Conservation (phyloP, 2,113 vertebrate species). For the Scatophagus argus region DNA sequence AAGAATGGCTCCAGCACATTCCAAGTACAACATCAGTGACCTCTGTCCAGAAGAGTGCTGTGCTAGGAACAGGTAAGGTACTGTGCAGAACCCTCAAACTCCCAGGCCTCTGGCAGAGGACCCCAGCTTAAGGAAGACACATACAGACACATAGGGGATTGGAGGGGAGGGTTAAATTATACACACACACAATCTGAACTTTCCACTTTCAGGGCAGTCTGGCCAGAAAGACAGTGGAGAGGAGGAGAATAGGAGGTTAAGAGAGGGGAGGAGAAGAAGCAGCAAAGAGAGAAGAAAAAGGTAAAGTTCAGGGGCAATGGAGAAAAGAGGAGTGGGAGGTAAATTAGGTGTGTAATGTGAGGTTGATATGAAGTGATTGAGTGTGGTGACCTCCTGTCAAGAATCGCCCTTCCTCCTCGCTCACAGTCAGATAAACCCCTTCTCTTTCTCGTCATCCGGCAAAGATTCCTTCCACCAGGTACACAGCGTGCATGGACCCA, state of each 20-base stretch:
- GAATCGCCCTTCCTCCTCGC: conserved; percentile 66
- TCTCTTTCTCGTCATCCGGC: conserved; percentile 27
- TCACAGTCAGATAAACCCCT: conserved; percentile 49
- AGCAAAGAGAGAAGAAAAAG: conserved; percentile 20
- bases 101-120: no score
- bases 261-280: conserved; percentile 9
- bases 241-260: background rate
- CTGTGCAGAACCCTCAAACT: no score
- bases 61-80: no score
- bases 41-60: no score
- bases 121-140: no score
- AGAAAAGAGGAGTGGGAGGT: conserved; percentile 41
- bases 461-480: conserved; percentile 19
- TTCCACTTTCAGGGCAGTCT: background rate
- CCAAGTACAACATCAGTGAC: no score
- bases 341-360: conserved; percentile 82
- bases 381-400: conserved; percentile 80
- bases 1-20: no score
- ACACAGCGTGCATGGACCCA: conserved; percentile 4
- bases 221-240: background rate
- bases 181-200: background rate
- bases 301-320: conserved; percentile 23
- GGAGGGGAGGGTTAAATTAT: no score
- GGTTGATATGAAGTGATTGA: conserved; percentile 81
- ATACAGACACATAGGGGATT: no score